Base-by-base conservation (phyloP, 2,888 invertebrate genomes). In the Nowickia ferox region DNA sequence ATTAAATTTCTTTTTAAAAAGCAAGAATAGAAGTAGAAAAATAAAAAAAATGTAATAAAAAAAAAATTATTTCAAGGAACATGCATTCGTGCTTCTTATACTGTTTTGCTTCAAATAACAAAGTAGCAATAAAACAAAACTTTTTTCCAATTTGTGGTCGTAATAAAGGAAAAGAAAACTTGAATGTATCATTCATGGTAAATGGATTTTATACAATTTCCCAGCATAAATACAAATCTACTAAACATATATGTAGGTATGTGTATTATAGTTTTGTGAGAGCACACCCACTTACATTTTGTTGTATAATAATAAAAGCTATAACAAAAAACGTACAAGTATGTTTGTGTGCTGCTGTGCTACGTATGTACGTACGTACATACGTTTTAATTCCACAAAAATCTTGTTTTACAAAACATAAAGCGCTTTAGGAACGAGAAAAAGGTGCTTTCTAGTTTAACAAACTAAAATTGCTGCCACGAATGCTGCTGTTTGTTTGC, bases 11-110 rank as follows among this genome's bases (percentile, higher is more conserved):
- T 15, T 13, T 30, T 11, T 30, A 30, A 30, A 15, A 10, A 4
- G 1, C 22, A 22, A 57, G 11, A 15, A 11, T 17, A 30, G 13
- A 57, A 30, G 8, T 57, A 15, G 57, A 13, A 30, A 72, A 46
- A 72, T 5, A 30, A 30, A 30, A 30, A n/a, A 6, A 6, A 57
- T 6, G n/a, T 30, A 17, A 59, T 59, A 2, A 9, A 72, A 9
- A 57, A 17, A 30, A 57, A 17, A 30, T 17, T 38, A 48, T 46
- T 59, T 48, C 4, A 72, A 72, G 44, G 38, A 72, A 10, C 17
- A 9, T 57, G 59, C 46, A 46, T 72, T 17, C 72, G 59, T 72
- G 72, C 59, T n/a, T 38, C 38, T 46, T 17, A 1, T 15, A 19
- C 22, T 46, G 22, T 13, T 15, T 66, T 66, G 1, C 4, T 66